phyloP scores from a whole-genome alignment of 2,888 invertebrate species.

The Acanthopleura granulata region DNA sequence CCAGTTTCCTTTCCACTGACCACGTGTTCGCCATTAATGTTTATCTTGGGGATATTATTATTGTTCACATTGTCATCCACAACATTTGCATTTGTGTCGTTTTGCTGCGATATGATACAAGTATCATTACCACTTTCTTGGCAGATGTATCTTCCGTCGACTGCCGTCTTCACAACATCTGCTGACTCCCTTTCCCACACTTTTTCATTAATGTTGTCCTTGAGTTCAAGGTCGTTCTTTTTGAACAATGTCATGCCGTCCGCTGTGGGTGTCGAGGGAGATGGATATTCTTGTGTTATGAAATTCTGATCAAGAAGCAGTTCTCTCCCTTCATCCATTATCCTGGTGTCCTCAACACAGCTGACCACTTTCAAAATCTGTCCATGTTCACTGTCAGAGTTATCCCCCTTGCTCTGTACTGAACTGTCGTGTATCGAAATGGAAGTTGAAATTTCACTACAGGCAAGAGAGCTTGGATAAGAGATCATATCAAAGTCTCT shows the following conservation, averaged over 20 bases:
- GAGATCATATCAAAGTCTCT: neutral
- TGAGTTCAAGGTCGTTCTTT: neutral
- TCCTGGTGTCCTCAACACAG: neutral
- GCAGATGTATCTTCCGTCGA: neutral
- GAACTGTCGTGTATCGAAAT: neutral
- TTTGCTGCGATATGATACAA: neutral
- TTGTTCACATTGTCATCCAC: neutral
- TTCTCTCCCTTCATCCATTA: neutral
- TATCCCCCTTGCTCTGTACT: constrained; percentile 6
- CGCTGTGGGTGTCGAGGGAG: neutral
- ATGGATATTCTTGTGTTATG: neutral
- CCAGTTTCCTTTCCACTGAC: neutral
- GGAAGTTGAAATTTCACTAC: constrained; percentile 9
- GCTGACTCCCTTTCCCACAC: neutral
- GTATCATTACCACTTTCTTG: neutral
- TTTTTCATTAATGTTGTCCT: neutral
- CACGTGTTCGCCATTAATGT: neutral
- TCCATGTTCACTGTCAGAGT: neutral
- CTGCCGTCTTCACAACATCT: neutral
- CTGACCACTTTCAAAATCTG: neutral
- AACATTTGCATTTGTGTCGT: neutral
- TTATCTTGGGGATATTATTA: neutral
- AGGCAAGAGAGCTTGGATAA: constrained; percentile 11
- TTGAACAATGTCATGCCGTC: neutral
- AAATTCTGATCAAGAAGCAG: too few species aligned